Base-by-base conservation (phyloP, 1,140 invertebrate genomes). In the Cylas formicarius region DNA sequence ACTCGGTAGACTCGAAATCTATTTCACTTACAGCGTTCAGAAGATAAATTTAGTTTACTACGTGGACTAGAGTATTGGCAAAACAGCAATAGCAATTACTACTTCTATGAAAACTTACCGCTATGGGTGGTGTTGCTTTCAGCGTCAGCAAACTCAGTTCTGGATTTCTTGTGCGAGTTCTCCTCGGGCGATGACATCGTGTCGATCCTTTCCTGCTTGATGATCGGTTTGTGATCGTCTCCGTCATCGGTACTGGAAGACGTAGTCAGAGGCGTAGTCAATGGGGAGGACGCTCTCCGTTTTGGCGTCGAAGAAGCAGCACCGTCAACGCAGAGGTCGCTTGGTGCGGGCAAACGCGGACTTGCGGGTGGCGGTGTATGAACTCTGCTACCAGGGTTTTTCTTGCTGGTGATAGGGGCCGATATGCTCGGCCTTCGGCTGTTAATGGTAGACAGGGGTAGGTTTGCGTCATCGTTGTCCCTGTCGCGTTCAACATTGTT, bases 51-150 rank as follows among this genome's bases (percentile, higher is more conserved):
- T n/a, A n/a, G n/a, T n/a, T n/a, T n/a, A n/a, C n/a, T n/a, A n/a
- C n/a, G n/a, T n/a, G n/a, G n/a, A n/a, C n/a, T n/a, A n/a, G n/a
- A n/a, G n/a, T n/a, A n/a, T n/a, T n/a, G n/a, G n/a, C n/a, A n/a
- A n/a, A n/a, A n/a, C n/a, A n/a, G n/a, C n/a, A n/a, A n/a, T n/a
- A n/a, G n/a, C n/a, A n/a, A n/a, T n/a, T n/a, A n/a, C n/a, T n/a
- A n/a, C n/a, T n/a, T n/a, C n/a, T n/a, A n/a, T n/a, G 27, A 8
- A 4, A 19, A 74, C 83, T 86, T 70, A 90, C 87, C 86, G 67
- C 84, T 87, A 68, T 88, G 83, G 62, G 85, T 82, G 42, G 86
- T 90, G 63, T 90, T 91, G 20, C 85, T 85, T 66, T 88, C 86
- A 24, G 86, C 86, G 63, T 91, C 86, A 28, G 80, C 84, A 10